Base-by-base conservation (phyloP, 1,140 invertebrate genomes). In the Zaprionus davidi region DNA sequence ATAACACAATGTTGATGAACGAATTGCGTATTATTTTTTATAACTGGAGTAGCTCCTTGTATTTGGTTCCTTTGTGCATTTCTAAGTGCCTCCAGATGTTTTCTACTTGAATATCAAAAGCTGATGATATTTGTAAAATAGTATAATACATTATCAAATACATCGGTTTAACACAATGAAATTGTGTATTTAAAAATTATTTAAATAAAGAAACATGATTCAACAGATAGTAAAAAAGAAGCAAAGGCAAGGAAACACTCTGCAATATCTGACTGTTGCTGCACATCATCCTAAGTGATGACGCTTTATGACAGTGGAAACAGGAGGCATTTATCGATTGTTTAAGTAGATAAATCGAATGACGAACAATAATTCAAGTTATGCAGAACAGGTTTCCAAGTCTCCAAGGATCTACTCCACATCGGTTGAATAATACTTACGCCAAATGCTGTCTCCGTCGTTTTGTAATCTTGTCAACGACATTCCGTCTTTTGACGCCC, bases 1-100 rank as follows among this genome's bases (percentile, higher is more conserved):
- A 63, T 70, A 57, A 34, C 59, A 31, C 34, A 17, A 36, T 57
- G 9, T 15, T 26, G 65, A 74, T 69, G 56, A 63, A 20, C 22
- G 28, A 13, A 57, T 49, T 62, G 44, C 57, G 58, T 26, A 62
- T 44, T 60, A 68, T 34, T 15, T 24, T 60, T 59, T 24, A 36
- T 36, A 44, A 31, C 28, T 57, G 4, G 34, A 15, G 3, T 9
- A 26, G 38, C 55, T 57, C 34, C 64, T 44, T 57, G 44, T 41
- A 5, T n/a, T 5, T 41, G 5, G 0, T 3, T n/a, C 38, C 46
- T 46, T 44, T 44, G n/a, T 64, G 31, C 15, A 20, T 2, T n/a
- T 36, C 20, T 36, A 65, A 56, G 46, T 53, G 26, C n/a, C 13
- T 44, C 15, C 41, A 59, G 57, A 51, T 51, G 56, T 11, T 13